Conservation (phyloP, 2,797 vertebrate species). For the Malacoraja senta region DNA sequence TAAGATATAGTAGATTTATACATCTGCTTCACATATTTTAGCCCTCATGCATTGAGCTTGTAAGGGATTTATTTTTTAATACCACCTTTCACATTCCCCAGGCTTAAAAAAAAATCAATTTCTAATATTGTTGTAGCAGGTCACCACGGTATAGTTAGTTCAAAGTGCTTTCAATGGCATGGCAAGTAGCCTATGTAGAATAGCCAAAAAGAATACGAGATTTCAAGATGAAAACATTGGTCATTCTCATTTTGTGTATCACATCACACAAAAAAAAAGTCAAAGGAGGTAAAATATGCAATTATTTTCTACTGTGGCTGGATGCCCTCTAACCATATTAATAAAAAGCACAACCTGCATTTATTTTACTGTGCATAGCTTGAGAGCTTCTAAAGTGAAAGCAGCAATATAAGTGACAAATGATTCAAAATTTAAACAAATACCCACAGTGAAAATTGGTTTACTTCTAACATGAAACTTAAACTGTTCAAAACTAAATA, state of each 20-base stretch:
- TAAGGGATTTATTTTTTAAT: slow-evolving; percentile 7
- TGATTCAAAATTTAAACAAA: slow-evolving; percentile 8
- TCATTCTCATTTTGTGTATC: neutral
- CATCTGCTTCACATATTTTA: slow-evolving; percentile 4
- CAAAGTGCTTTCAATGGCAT: neutral
- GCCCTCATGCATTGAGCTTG: neutral
- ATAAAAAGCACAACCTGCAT: slow-evolving; percentile 14
- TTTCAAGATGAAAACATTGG: slow-evolving; percentile 20
- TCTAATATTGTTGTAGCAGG: neutral
- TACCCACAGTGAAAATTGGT: neutral
- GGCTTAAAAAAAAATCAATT: slow-evolving; percentile 22
- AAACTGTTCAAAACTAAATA: neutral
- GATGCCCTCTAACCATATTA: neutral
- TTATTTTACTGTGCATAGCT: neutral
- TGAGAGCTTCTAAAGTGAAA: slow-evolving; percentile 6
- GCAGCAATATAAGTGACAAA: neutral
- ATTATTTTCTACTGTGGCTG: neutral
- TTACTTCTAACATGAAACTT: neutral
- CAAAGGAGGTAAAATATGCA: neutral
- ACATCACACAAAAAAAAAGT: neutral
- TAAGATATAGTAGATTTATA: slow-evolving; percentile 2
- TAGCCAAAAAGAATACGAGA: neutral
- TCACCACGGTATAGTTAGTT: neutral
- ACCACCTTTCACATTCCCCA: slow-evolving; percentile 15
- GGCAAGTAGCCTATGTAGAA: neutral